A percentile compares a stretch with the other conserved stretches of the same genome.
phyloP scores from a whole-genome alignment of 2,113 vertebrate genomes.

The Arothron firmamentum region DNA sequence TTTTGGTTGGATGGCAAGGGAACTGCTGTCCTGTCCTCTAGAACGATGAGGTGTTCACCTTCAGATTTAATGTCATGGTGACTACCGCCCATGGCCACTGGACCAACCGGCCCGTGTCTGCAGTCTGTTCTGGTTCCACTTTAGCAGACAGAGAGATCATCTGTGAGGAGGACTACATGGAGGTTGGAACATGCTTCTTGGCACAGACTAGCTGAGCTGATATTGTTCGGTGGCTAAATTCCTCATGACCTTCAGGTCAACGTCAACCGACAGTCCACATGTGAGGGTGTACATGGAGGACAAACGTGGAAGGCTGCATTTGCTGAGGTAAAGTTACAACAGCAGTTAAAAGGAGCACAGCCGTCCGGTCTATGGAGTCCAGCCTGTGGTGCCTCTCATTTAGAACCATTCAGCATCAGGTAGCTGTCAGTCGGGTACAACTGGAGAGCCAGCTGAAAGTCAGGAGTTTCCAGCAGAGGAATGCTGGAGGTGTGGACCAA shows the following conservation, averaged over 20 bases:
- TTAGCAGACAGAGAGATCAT: constrained; percentile 54
- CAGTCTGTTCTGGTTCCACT: constrained; percentile 30
- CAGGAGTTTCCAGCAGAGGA: no score
- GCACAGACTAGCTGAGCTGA: neutral
- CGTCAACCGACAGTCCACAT: constrained; percentile 36
- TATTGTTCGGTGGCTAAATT: neutral
- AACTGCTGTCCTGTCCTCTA: constrained; percentile 8
- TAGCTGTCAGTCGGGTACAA: no score
- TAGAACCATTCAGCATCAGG: no score
- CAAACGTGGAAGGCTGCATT: constrained; percentile 18
- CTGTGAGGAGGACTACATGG: constrained; percentile 67
- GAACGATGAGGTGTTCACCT: constrained; percentile 53
- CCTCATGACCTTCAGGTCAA: constrained; percentile 38
- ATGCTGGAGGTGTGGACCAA: neutral
- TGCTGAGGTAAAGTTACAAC: constrained; percentile 30
- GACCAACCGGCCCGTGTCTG: constrained; percentile 23
- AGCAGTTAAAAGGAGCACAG: no score
- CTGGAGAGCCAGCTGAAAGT: no score
- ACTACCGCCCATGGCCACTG: constrained; percentile 8
- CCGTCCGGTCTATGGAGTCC: no score
- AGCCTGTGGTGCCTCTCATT: no score
- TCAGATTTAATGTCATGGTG: constrained; percentile 47
- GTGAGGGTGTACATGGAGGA: constrained; percentile 14
- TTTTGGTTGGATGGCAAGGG: neutral
- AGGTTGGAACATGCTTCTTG: constrained; percentile 34